Conservation (phyloP, 2,113 vertebrate species). For the Scopus umbretta region DNA sequence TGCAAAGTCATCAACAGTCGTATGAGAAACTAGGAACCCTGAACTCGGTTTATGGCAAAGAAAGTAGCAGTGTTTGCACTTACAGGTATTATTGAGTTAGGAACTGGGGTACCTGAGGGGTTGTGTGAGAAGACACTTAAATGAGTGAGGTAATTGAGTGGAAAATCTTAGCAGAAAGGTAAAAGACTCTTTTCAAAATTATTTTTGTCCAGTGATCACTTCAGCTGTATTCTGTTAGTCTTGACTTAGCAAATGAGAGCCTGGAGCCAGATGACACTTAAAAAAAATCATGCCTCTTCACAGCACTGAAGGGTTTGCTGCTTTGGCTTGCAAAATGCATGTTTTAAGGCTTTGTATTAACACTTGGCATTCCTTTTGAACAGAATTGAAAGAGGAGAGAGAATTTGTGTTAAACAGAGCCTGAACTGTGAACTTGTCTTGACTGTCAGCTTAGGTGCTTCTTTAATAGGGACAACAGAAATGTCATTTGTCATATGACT, state of each 20-base stretch:
- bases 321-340: background rate
- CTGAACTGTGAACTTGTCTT: background rate
- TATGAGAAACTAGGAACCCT: background rate
- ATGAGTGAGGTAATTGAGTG: background rate
- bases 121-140: background rate
- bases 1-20: background rate
- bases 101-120: background rate
- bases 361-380: background rate
- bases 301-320: background rate
- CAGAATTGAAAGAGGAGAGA: background rate
- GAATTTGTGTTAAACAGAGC: background rate
- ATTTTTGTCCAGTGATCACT: background rate
- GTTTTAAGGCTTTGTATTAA: background rate
- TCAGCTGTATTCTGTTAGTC: background rate
- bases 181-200: background rate
- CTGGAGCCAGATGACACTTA: background rate
- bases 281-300: background rate
- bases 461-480: background rate
- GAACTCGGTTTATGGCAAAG: background rate
- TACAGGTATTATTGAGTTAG: background rate
- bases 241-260: background rate
- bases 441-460: background rate
- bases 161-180: background rate
- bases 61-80: background rate
- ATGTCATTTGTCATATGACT: background rate